Evolutionary conservation across 2,888 invertebrate genomes (phyloP), one percentile per base, ranked within the genome.

Genomic region (Protonemura montana): DNA sequence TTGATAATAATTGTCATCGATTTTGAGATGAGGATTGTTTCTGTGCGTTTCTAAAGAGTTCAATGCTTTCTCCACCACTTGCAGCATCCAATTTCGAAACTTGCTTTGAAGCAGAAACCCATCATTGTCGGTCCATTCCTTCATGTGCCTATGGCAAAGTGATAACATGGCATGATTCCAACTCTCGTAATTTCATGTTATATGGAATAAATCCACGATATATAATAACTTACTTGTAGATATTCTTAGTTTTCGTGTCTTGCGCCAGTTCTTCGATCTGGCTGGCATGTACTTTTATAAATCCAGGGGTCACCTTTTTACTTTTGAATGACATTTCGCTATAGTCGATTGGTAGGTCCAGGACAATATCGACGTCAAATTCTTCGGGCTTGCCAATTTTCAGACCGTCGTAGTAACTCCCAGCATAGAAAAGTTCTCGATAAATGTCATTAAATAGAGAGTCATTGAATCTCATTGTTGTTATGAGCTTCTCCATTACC

Each of bases 361-460:
- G 92, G 1, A 94, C 91, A 5, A 94, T 90, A 90, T 94, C 93
- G 89, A 94, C 91, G 89, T 94, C 94, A 88, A 93, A 94, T 89
- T 94, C 94, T 87, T 94, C 93, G 26, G 94, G 93, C 86, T 92
- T 92, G 0, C 93, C 92, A 0, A 94, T 92, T 90, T 93, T 93
- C 35, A 94, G 92, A 21, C 92, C 92, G 89, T 94, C 94, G 87
- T 93, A 94, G 76, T 92, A 94, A 89, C 94, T 94, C 16, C 94
- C 94, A 0, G 93, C 93, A 88, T 78, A 85, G 84, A 80, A 86
- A 10, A 86, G 28, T 30, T 80, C 28, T 42, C 83, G 59, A 77
- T 59, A 87, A 3, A 85, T 76, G 21, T 76, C 86, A 28, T 86
- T 80, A 76, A 87, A 87, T 10, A 87, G 76, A 5, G 27, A 21